Evolutionary conservation across 2,113 vertebrate genomes (phyloP), one percentile per base, ranked within the genome.

Genomic region (Recurvirostra avosetta): DNA sequence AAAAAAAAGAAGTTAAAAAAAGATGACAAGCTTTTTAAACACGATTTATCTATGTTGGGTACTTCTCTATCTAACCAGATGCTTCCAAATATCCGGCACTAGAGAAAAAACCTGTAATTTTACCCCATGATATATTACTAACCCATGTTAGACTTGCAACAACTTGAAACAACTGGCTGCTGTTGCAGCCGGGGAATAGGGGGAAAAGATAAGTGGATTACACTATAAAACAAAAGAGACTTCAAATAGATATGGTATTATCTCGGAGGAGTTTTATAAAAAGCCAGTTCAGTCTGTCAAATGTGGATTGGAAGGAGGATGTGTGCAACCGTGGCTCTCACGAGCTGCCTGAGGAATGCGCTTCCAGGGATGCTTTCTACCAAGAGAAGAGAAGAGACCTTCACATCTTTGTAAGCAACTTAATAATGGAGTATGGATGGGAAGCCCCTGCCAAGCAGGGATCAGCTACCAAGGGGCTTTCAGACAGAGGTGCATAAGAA

Each of bases 21-120:
- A 55, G n/a, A 79, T 15, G 18, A 56, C 41, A 92, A 74, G 61
- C 61, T 78, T 89, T 94, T 94, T 1, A 97, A 94, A 61, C 21
- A 19, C 85, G 70, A 95, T 96, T 97, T 96, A 88, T 94, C 62
- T 16, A 40, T 5, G 11, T 52, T 52, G 45, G 47, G 82, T 85
- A 78, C 56, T 65, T 9, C 63, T 67, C 38, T 63, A 19, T 41
- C 86, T 85, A 85, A 75, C 80, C 83, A 95, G 83, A 87, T 79
- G 83, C 94, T 95, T 81, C 83, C 86, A 70, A 50, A 72, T 65
- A 84, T 94, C 88, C 94, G 86, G 73, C 80, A 82, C 50, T 36
- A 38, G 43, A 82, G 52, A n/a, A 71, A 67, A 75, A 89, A n/a
- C 26, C 55, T 34, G 1, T 81, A 40, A 68, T 61, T 94, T 89